These are phyloP conservation scores for Melipona beecheii DNA, from an alignment of 2,888 invertebrate species.

Conservation along the genomic window DNA sequence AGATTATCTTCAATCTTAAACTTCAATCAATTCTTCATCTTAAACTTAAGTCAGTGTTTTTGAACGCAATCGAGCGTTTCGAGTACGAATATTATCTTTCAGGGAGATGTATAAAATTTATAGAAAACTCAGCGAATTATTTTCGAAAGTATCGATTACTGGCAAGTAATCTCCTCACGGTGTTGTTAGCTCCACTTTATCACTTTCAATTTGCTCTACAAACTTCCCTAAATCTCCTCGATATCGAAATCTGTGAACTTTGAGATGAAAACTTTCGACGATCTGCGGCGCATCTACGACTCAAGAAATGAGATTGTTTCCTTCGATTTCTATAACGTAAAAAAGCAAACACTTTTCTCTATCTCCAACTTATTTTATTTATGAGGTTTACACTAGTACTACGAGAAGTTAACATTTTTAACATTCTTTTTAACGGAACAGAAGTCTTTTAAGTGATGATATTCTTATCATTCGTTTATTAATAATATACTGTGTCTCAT, in stretches of 20 bases:
- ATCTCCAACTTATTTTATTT: not conserved
- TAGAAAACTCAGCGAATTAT: not conserved
- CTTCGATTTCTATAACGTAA: too few relatives aligned
- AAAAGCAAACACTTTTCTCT: too few relatives aligned
- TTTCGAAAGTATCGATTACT: not conserved
- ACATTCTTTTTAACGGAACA: too few relatives aligned
- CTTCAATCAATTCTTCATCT: too few relatives aligned
- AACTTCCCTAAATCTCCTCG: not conserved
- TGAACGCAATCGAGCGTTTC: not conserved
- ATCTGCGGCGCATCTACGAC: not conserved
- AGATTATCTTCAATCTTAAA: not conserved
- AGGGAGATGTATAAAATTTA: not conserved
- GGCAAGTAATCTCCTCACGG: not conserved
- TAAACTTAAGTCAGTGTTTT: not conserved
- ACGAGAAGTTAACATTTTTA: too few relatives aligned
- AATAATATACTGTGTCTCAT: too few relatives aligned
- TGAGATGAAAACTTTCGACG: not conserved
- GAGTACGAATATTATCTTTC: not conserved
- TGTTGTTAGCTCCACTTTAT: not conserved
- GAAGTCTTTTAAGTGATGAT: too few relatives aligned
- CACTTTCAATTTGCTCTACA: not conserved
- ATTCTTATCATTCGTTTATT: too few relatives aligned
- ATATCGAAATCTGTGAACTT: not conserved
- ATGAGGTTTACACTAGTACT: too few relatives aligned
- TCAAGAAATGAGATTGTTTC: not conserved